phyloP scores from a whole-genome alignment of 2,113 vertebrate genomes.

The Eolophus roseicapilla region DNA sequence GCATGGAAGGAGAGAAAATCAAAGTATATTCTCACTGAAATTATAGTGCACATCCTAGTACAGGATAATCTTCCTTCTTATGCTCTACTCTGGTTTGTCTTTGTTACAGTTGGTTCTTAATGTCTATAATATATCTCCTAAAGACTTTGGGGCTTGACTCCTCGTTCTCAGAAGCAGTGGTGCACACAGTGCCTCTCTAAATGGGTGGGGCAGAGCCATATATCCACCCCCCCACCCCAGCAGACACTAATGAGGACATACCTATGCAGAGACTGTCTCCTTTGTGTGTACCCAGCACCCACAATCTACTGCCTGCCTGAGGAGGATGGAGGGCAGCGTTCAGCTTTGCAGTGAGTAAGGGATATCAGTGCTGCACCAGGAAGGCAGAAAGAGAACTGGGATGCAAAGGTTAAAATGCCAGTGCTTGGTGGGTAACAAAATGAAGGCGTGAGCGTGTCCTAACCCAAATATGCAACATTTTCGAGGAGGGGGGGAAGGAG shows the following conservation, averaged over 20 bases:
- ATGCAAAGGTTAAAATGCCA: neutral
- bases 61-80: neutral
- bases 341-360: neutral
- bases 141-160: neutral
- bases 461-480: neutral
- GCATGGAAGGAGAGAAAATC: neutral
- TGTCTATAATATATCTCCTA: neutral
- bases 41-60: neutral
- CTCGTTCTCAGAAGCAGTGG: neutral
- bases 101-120: neutral
- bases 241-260: neutral
- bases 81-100: neutral
- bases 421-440: neutral
- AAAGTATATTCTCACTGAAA: neutral
- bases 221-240: neutral
- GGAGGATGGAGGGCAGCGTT: neutral
- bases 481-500: fast-evolving
- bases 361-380: neutral
- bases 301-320: no score
- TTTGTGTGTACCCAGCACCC: neutral
- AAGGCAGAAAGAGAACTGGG: neutral
- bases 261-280: neutral
- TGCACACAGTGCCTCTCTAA: neutral
- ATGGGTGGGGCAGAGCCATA: neutral
- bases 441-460: neutral